A percentile compares a stretch with the other conserved stretches of the same genome.
phyloP scores from a whole-genome alignment of 1,140 invertebrate genomes.

The Drosophila obscura region DNA sequence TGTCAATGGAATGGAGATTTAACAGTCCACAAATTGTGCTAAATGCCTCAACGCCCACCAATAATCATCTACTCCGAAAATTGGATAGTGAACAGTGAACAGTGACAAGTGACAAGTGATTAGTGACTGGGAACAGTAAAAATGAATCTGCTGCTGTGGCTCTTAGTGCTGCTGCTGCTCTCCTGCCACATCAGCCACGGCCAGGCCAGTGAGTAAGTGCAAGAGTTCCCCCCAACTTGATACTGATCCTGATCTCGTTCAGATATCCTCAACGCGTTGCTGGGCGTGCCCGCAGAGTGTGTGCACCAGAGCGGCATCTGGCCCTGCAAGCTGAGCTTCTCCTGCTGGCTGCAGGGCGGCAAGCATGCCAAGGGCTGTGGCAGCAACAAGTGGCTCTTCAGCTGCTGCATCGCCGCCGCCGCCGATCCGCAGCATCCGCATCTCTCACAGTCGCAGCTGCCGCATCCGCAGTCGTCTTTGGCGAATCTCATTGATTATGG shows the following conservation, averaged over 20 bases:
- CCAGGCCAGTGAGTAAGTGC: constrained; percentile 61
- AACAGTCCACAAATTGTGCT: constrained; percentile 46
- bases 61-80: constrained; percentile 11
- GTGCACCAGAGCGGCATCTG: constrained; percentile 85
- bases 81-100: constrained; percentile 13
- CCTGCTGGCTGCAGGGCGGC: constrained; percentile 89
- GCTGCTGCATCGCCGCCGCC: constrained; percentile 86
- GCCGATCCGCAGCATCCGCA: constrained; percentile 53
- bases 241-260: background rate
- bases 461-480: constrained; percentile 77
- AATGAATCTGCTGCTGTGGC: constrained; percentile 45
- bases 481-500: constrained; percentile 71
- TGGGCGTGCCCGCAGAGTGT: constrained; percentile 87
- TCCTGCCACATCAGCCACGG: constrained; percentile 25
- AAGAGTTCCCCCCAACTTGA: background rate
- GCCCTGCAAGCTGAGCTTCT: constrained; percentile 88
- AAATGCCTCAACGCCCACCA: constrained; percentile 26
- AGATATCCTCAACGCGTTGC: constrained; percentile 85
- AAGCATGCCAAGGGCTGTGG: constrained; percentile 87
- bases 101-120: constrained; percentile 7
- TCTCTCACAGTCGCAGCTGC: constrained; percentile 68
- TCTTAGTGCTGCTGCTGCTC: constrained; percentile 45
- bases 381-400: constrained; percentile 87
- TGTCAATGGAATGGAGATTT: constrained; percentile 39
- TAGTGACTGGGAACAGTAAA: background rate